Evolutionary conservation across 1,140 invertebrate genomes (phyloP), one percentile per base, ranked within the genome.

Genomic region (Tetranychus urticae): DNA sequence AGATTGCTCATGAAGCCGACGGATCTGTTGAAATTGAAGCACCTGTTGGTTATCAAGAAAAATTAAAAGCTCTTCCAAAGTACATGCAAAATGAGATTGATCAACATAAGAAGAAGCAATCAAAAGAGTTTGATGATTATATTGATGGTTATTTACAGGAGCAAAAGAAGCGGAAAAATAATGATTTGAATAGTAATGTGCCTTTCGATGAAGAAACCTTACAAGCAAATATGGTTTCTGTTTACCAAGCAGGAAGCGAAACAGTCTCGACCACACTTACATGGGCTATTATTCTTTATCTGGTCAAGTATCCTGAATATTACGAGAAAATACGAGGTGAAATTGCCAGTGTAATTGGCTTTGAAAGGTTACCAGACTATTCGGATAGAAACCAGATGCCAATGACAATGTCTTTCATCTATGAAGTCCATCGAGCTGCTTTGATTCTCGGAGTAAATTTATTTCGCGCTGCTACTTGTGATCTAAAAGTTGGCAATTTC

Each of bases 101-200:
- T 6, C 81, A 52, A 78, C 78, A 62, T 87, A 90, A 68, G 82
- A 85, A 83, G 39, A 6, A 5, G 84, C 63, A 72, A 78, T 62
- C 67, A 74, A 5, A 42, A 42, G 10, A 6, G 64, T 65, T 77
- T 34, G 77, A 80, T 47, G 86, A 90, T 72, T 80, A 90, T 31
- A 88, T 91, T 78, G 86, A 90, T 66, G 80, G 81, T 12, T 90
- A 88, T 68, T 73, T 90, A 23, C 76, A 83, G 47, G 79, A 85
- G 74, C 82, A 85, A 37, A 4, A 1, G 5, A n/a, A 39, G 10
- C 4, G 7, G 1, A 1, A 33, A 34, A 57, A 39, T 14, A 4
- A 0, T 8, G n/a, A 39, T 42, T 1, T 23, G 0, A 42, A 5
- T 42, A 10, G 10, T 42, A 10, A 55, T 52, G 12, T 50, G 58